Evolutionary conservation across 2,888 invertebrate genomes (phyloP).

Genomic region (Pyrocoelia pectoralis): DNA sequence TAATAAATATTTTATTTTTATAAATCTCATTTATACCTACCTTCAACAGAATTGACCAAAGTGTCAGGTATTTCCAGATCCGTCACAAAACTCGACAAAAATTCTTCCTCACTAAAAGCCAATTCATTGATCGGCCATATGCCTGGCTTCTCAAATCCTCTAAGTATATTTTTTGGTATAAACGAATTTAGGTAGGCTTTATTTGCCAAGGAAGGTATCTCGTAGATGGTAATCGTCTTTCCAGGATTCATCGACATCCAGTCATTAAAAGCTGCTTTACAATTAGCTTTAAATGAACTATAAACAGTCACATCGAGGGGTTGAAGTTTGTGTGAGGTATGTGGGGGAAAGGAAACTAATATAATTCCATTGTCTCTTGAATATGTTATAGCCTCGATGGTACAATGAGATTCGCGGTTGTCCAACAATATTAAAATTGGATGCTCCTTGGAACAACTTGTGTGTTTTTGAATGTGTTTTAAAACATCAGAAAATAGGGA

Average conservation of each 20-base stretch:
- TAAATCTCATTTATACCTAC: constrained; percentile 3
- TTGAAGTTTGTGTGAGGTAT: constrained; percentile 7
- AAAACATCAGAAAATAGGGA: neutral
- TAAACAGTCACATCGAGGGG: constrained; percentile 6
- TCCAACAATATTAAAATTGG: neutral
- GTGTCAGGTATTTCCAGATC: too few species aligned
- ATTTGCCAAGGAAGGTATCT: constrained; percentile 12
- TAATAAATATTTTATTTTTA: too few species aligned
- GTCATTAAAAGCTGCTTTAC: constrained; percentile 15
- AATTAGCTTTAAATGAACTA: constrained; percentile 13
- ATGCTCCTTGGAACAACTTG: neutral
- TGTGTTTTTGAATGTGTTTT: neutral
- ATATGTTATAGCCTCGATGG: constrained; percentile 8
- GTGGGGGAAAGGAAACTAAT: constrained; percentile 1
- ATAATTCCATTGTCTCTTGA: constrained; percentile 10
- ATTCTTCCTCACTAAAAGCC: neutral
- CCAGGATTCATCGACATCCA: constrained; percentile 9
- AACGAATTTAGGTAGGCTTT: constrained; percentile 9
- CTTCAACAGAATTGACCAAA: too few species aligned
- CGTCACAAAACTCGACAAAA: neutral
- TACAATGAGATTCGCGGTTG: neutral
- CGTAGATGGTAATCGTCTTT: constrained; percentile 4
- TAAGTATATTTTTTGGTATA: constrained; percentile 12
- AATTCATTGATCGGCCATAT: neutral
- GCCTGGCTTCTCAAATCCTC: constrained; percentile 13